Evolutionary conservation across 2,797 vertebrate species (phyloP).

Genomic region (Trichosurus vulpecula): DNA sequence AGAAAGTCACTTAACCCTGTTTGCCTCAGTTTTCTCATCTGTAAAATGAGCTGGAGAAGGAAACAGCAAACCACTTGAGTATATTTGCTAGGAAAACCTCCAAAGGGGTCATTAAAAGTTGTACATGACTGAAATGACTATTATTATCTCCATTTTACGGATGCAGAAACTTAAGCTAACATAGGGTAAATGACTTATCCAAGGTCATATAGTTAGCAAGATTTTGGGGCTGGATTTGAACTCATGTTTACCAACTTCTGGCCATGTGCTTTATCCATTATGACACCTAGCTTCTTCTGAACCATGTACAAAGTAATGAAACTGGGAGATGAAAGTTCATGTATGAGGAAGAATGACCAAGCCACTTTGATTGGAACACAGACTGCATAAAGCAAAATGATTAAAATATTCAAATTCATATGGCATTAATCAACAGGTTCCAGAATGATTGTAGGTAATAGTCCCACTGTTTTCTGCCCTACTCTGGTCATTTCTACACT

Average conservation of each 20-base stretch:
- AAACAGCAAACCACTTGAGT: too few relatives aligned
- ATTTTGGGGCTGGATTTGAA: background rate
- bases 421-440: background rate
- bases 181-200: background rate
- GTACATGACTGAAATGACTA: background rate
- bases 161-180: background rate
- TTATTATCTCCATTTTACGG: background rate
- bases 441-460: background rate
- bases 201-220: background rate
- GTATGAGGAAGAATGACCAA: background rate
- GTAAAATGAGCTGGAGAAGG: too few relatives aligned
- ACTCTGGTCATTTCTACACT: background rate
- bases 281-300: fast-evolving
- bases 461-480: background rate
- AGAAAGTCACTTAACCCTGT: too few relatives aligned
- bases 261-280: background rate
- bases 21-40: too few relatives aligned
- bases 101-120: too few relatives aligned
- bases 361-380: background rate
- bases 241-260: background rate
- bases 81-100: too few relatives aligned
- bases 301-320: background rate
- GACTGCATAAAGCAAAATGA: background rate
- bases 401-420: background rate
- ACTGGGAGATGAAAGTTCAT: background rate